Evolutionary conservation across 2,797 vertebrate species (phyloP), one percentile per base, ranked within the genome.

Genomic region (Enteromius thamalakanensis): DNA sequence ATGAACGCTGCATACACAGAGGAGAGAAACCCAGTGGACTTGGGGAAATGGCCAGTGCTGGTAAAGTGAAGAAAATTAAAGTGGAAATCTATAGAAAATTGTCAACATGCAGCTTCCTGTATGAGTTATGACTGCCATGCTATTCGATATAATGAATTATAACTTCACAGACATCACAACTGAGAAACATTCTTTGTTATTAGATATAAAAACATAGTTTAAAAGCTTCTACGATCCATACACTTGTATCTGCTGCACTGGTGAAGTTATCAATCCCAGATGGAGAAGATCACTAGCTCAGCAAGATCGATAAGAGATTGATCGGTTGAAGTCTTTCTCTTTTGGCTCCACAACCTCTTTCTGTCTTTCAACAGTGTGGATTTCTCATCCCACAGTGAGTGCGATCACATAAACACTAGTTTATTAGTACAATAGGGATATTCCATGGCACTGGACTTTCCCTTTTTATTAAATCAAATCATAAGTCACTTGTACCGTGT

Each of bases 391-490:
- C 40, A 37, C 49, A 58, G 65, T 23, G 11, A 4, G 45, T 90
- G 90, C 91, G 89, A 91, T 92, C 92, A 91, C 90, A 92, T 91
- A 89, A 91, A 92, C 90, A 90, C 89, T 87, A 87, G 47, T 77
- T 71, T 76, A 79, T 80, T n/a, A 76, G 34, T 11, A 84, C 87
- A 55, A 34, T 47, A 47, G 91, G 91, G 90, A 86, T 80, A 93
- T 94, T 91, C 91, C 90, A 87, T 76, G 84, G 82, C 90, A 91
- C 86, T 87, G 49, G 86, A 86, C 83, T 90, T 87, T 87, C 90
- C 92, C 88, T 92, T 86, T 91, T 26, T 51, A 72, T 51, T 55
- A 51, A 51, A 64, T 65, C 65, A 55, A 32, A 53, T n/a, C 11
- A 67, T 21, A 42, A 70, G 29, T 76, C 21, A 47, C 17, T 72